These are phyloP conservation scores for Odontocerum albicorne DNA, from an alignment of 2,888 invertebrate species.

Conservation along the genomic window DNA sequence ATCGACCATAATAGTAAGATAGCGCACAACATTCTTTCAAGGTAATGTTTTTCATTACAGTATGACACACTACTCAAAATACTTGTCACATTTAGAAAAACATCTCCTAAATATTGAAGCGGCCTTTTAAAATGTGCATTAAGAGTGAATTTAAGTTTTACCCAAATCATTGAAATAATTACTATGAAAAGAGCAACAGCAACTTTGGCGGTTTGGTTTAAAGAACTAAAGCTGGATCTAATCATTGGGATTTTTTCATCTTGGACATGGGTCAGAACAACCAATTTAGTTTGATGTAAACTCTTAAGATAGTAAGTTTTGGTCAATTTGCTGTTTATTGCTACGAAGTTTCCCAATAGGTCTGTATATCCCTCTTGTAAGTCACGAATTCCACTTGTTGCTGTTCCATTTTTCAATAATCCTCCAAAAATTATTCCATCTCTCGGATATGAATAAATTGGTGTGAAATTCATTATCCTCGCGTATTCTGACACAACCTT, in stretches of 20 bases:
- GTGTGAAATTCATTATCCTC: conserved; percentile 25
- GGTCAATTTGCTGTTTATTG: too few relatives aligned
- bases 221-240: conserved; percentile 1
- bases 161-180: conserved; percentile 16
- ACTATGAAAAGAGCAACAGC: conserved; percentile 1
- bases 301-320: conserved; percentile 18
- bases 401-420: conserved; percentile 7
- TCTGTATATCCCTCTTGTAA: conserved; percentile 23
- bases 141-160: conserved; percentile 1
- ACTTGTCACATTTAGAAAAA: conserved; percentile 10
- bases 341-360: conserved; percentile 25
- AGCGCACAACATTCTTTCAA: conserved; percentile 16
- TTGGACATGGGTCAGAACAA: conserved; percentile 20
- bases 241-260: conserved; percentile 12
- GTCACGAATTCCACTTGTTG: conserved; percentile 16
- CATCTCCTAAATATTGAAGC: conserved; percentile 5
- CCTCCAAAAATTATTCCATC: conserved; percentile 21
- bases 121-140: background rate
- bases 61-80: conserved; percentile 17
- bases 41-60: conserved; percentile 4
- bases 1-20: conserved; percentile 17
- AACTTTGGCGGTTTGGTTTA: conserved; percentile 9
- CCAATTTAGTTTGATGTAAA: conserved; percentile 11
- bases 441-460: conserved; percentile 22
- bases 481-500: conserved; percentile 21